Evolutionary conservation across 2,113 vertebrate genomes (phyloP).

Genomic region (Corythoichthys intestinalis): DNA sequence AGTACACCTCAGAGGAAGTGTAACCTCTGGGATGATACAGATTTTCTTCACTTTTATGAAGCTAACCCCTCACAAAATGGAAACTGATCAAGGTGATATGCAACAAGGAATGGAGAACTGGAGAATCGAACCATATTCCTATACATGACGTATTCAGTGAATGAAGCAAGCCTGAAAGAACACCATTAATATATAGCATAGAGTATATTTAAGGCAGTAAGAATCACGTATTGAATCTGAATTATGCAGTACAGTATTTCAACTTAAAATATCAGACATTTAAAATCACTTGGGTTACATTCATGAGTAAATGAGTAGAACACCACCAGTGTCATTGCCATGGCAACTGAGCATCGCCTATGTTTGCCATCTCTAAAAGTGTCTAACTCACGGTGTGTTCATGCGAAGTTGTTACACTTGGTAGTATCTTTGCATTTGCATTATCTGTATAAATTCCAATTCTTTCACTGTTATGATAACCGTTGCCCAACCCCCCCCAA

Average conservation of each 20-base stretch:
- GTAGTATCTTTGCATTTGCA: too few species aligned
- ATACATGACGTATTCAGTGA: neutral
- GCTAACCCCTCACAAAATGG: constrained; percentile 7
- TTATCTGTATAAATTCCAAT: too few species aligned
- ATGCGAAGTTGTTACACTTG: neutral
- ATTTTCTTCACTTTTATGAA: constrained; percentile 11
- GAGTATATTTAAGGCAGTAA: neutral
- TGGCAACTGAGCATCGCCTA: neutral
- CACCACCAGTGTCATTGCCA: neutral
- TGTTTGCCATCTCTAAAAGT: neutral
- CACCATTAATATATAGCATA: neutral
- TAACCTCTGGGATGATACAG: neutral
- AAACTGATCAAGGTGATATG: constrained; percentile 4
- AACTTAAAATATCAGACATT: neutral
- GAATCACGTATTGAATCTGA: neutral
- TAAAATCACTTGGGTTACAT: neutral
- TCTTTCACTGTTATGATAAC: too few species aligned
- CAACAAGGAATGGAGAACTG: neutral
- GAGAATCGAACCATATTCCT: neutral
- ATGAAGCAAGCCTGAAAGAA: neutral
- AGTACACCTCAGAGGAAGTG: neutral
- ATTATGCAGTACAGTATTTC: neutral
- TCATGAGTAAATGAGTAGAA: neutral
- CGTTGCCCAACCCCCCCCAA: too few species aligned
- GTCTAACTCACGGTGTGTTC: neutral